These are phyloP conservation scores for Oeneis ivallda DNA, from an alignment of 2,888 invertebrate species.

Conservation along the genomic window DNA sequence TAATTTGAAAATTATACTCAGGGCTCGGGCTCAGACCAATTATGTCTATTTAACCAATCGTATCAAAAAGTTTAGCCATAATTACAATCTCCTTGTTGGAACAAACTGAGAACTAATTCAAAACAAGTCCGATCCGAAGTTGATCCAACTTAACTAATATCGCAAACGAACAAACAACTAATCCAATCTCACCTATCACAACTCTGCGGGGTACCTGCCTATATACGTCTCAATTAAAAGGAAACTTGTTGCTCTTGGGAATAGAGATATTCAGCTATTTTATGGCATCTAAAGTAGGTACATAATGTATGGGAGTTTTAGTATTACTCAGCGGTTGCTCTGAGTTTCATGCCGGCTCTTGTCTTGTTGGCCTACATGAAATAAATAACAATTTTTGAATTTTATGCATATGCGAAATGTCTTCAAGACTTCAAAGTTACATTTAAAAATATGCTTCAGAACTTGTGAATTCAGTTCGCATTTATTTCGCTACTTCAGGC, in stretches of 20 bases:
- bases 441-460: background rate
- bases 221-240: constrained; percentile 1
- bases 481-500: constrained; percentile 12
- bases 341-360: no score
- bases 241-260: constrained; percentile 1
- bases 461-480: constrained; percentile 6
- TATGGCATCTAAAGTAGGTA: background rate
- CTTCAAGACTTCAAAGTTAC: background rate
- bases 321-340: no score
- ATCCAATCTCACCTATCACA: constrained; percentile 17
- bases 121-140: constrained; percentile 12
- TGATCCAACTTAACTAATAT: constrained; percentile 16
- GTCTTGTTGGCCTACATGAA: no score
- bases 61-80: constrained; percentile 1
- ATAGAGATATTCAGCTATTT: background rate
- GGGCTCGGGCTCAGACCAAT: background rate
- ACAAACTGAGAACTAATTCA: constrained; percentile 9
- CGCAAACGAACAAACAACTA: constrained; percentile 10
- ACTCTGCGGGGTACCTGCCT: background rate
- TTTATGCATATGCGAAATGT: background rate
- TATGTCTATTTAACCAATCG: background rate
- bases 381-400: no score
- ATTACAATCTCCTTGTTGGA: background rate
- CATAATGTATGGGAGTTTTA: no score
- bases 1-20: background rate